Conservation (phyloP, 2,888 invertebrate species). For the Erynnis tages region DNA sequence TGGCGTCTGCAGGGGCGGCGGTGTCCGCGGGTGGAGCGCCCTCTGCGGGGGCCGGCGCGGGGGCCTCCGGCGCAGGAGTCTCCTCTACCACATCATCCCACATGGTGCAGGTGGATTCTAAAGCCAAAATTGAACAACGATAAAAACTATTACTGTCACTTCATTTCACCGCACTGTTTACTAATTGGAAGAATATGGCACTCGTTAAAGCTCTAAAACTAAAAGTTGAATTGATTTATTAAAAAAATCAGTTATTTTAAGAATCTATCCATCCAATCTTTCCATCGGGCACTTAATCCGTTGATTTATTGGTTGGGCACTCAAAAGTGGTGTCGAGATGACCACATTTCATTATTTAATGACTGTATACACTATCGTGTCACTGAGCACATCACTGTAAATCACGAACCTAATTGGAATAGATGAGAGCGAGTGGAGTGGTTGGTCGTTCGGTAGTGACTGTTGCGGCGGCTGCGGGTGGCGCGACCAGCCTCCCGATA, state of each 20-base stretch:
- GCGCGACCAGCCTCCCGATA: slow-evolving; percentile 69
- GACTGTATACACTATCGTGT: slow-evolving; percentile 3
- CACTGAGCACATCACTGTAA: slow-evolving; percentile 33
- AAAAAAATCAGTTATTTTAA: too few relatives aligned
- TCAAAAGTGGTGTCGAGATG: not conserved
- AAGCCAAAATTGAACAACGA: slow-evolving; percentile 55
- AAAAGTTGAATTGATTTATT: not conserved
- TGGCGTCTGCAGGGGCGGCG: slow-evolving; percentile 54
- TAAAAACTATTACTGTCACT: too few relatives aligned
- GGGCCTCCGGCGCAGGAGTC: slow-evolving; percentile 33
- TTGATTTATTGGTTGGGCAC: not conserved
- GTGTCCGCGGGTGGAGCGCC: slow-evolving; percentile 42
- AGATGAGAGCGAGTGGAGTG: slow-evolving; percentile 68
- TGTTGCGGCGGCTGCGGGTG: slow-evolving; percentile 53
- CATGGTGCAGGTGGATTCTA: slow-evolving; percentile 69
- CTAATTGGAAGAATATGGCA: not conserved
- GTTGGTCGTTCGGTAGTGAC: slow-evolving; percentile 73
- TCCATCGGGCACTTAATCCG: slow-evolving; percentile 11
- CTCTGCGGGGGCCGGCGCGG: slow-evolving; percentile 51
- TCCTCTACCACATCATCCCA: slow-evolving; percentile 82
- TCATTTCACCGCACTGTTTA: not conserved
- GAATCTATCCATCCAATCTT: too few relatives aligned
- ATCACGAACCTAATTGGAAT: slow-evolving; percentile 66
- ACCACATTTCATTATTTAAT: slow-evolving; percentile 6
- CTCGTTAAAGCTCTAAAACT: not conserved